A percentile compares a stretch with the other conserved stretches of the same genome.
Evolutionary conservation across 2,888 invertebrate genomes (phyloP).

Genomic region (Polylopha cassiicola): DNA sequence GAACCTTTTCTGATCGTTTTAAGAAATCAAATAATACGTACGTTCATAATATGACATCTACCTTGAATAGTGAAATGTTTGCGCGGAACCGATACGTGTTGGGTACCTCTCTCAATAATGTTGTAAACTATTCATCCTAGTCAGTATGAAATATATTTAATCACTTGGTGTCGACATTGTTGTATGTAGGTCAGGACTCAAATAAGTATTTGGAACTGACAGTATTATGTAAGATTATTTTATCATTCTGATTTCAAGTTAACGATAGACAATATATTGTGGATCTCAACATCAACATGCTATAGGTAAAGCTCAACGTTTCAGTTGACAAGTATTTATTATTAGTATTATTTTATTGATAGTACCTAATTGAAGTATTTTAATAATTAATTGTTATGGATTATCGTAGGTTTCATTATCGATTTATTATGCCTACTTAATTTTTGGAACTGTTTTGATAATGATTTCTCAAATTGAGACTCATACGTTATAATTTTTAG

Average conservation of each 20-base stretch:
- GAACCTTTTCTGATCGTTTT: no score
- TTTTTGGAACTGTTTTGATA: no score
- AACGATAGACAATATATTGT: conserved; percentile 9
- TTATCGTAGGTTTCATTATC: conserved; percentile 12
- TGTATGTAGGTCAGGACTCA: conserved; percentile 15
- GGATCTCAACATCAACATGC: conserved; percentile 4
- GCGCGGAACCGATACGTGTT: background rate
- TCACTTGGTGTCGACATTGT: conserved; percentile 19
- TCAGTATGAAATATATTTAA: conserved; percentile 16
- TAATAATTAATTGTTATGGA: conserved; percentile 18
- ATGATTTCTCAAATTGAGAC: no score
- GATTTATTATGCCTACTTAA: background rate
- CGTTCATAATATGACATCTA: no score
- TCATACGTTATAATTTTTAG: no score
- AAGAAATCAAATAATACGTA: no score
- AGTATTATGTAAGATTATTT: conserved; percentile 13
- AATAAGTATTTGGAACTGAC: conserved; percentile 10
- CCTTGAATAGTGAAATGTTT: no score
- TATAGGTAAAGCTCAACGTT: conserved; percentile 15
- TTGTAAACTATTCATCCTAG: conserved; percentile 10
- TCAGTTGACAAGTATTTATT: conserved; percentile 16
- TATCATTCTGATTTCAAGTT: conserved; percentile 10
- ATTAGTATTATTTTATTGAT: conserved; percentile 9
- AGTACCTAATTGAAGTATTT: conserved; percentile 19
- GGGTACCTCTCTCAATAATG: conserved; percentile 10